phyloP scores from a whole-genome alignment of 1,140 invertebrate genomes.

The Trypoxylus dichotomus region DNA sequence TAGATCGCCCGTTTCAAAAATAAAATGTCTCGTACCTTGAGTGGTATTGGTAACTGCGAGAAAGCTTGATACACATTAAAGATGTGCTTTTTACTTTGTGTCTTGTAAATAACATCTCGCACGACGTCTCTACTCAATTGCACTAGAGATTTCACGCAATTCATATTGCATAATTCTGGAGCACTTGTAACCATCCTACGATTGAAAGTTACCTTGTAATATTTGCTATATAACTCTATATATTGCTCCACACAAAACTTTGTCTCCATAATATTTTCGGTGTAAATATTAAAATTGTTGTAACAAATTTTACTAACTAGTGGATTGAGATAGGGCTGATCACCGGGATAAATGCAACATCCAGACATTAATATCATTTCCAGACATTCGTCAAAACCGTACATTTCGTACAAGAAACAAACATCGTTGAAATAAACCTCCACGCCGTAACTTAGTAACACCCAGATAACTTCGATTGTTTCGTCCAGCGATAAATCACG shows the following conservation, averaged over 20 bases:
- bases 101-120: conserved; percentile 13
- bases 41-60: background rate
- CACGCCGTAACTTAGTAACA: background rate
- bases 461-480: background rate
- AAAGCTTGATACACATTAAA: background rate
- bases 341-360: background rate
- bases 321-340: background rate
- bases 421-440: conserved; percentile 5
- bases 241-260: background rate
- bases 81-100: background rate
- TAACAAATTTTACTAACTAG: background rate
- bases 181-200: background rate
- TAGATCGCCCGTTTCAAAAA: conserved; percentile 12
- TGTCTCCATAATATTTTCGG: background rate
- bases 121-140: conserved; percentile 21
- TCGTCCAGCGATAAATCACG: background rate
- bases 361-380: background rate
- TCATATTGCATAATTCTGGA: background rate
- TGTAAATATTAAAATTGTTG: background rate
- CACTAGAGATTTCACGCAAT: conserved; percentile 2
- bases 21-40: background rate
- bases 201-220: background rate
- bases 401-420: background rate
- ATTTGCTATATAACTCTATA: background rate
- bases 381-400: conserved; percentile 18